These are phyloP conservation scores for Pachliopta kotzebuea DNA, from an alignment of 2,888 invertebrate genomes.

Conservation along the genomic window DNA sequence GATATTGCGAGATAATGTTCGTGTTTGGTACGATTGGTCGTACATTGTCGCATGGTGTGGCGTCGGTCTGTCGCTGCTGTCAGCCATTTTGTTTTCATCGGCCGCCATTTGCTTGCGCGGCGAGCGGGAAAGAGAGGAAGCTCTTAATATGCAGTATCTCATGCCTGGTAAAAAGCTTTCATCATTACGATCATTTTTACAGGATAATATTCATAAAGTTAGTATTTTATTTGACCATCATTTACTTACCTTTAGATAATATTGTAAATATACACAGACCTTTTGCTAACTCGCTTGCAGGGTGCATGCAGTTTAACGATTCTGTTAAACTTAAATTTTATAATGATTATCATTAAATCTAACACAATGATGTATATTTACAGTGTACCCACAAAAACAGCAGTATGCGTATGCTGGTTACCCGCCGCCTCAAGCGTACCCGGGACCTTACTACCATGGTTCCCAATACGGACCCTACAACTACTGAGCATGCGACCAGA, in stretches of 20 bases:
- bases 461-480: conserved; percentile 96
- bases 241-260: conserved; percentile 8
- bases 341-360: background rate
- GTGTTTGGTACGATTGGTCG: conserved; percentile 96
- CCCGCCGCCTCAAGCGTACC: conserved; percentile 90
- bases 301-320: conserved; percentile 30
- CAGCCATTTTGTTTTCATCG: conserved; percentile 95
- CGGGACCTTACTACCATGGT: conserved; percentile 94
- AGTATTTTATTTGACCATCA: conserved; percentile 7
- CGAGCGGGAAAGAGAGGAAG: conserved; percentile 96
- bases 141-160: conserved; percentile 98
- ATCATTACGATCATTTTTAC: conserved; percentile 27
- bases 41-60: conserved; percentile 98
- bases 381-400: conserved; percentile 97
- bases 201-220: conserved; percentile 7
- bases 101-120: conserved; percentile 96
- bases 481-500: conserved; percentile 85
- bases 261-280: conserved; percentile 27
- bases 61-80: conserved; percentile 93
- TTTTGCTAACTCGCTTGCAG: conserved; percentile 30
- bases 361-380: background rate
- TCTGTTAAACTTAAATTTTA: conserved; percentile 22
- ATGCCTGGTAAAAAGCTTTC: conserved; percentile 90
- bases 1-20: conserved; percentile 92
- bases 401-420: conserved; percentile 95